Evolutionary conservation across 1,140 invertebrate species (phyloP).

Genomic region (Brachystomella parvula): DNA sequence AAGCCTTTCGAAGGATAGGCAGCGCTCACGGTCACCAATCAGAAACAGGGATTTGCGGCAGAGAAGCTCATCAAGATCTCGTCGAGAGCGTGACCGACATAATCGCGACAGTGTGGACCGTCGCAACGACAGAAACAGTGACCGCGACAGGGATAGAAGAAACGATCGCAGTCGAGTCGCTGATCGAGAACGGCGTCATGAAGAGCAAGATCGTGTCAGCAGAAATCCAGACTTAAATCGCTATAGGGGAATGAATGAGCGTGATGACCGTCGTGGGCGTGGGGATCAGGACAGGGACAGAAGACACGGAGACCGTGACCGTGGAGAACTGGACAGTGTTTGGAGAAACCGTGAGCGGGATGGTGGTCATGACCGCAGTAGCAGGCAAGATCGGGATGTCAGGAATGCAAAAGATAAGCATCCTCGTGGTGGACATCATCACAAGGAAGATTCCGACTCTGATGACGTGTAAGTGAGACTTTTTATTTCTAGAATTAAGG

Average conservation of each 20-base stretch:
- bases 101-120: slow-evolving; percentile 36
- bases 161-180: slow-evolving; percentile 14
- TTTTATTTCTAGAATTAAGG: slow-evolving; percentile 2
- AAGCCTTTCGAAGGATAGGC: slow-evolving; percentile 4
- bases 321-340: slow-evolving; percentile 47
- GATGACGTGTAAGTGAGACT: slow-evolving; percentile 29
- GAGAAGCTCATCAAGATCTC: slow-evolving; percentile 37
- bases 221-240: neutral
- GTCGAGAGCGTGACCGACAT: slow-evolving; percentile 43
- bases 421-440: neutral
- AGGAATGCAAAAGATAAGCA: slow-evolving; percentile 11
- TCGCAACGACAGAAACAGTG: slow-evolving; percentile 21
- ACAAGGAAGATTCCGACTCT: slow-evolving; percentile 4
- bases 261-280: neutral
- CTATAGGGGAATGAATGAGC: slow-evolving; percentile 2
- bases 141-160: slow-evolving; percentile 34
- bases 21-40: slow-evolving; percentile 3
- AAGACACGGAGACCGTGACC: slow-evolving; percentile 57
- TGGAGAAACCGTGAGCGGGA: neutral
- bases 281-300: slow-evolving; percentile 43
- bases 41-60: slow-evolving; percentile 14
- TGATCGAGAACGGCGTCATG: slow-evolving; percentile 6
- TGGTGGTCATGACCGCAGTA: slow-evolving; percentile 15
- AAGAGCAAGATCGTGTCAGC: neutral
- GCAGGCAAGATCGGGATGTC: neutral